Percentiles rank a stretch among this genome's conserved stretches.
phyloP scores from a whole-genome alignment of 2,888 invertebrate genomes.

The Rhodophaea formosa region DNA sequence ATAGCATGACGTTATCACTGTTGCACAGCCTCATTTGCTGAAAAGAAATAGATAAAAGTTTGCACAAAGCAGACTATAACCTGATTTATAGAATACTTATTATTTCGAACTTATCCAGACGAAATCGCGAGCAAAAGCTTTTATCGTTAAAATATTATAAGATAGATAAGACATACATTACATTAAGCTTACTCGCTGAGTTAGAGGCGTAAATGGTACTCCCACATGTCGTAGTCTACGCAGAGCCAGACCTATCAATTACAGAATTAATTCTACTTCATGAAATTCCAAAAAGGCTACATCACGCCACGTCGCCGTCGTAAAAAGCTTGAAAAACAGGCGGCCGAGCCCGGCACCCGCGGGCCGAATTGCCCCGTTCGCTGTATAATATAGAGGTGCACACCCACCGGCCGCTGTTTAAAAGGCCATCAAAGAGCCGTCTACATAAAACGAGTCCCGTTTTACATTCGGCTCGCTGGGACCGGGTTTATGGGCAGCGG shows the following conservation, averaged over 20 bases:
- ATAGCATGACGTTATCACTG: no score
- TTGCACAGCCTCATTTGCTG: no score
- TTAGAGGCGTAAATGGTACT: no score
- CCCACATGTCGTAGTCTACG: not conserved
- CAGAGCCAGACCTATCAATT: conserved; percentile 12
- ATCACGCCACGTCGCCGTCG: conserved; percentile 17
- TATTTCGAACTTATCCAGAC: no score
- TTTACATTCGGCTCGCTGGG: conserved; percentile 41
- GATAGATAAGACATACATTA: no score
- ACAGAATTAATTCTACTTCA: conserved; percentile 20
- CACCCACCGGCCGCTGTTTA: conserved; percentile 32
- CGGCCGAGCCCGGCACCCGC: conserved; percentile 10
- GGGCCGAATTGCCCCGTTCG: conserved; percentile 16
- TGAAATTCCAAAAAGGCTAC: conserved; percentile 19
- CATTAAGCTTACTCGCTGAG: no score
- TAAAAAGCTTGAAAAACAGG: conserved; percentile 22
- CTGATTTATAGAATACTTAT: no score
- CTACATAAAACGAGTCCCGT: conserved; percentile 45
- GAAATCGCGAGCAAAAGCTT: no score
- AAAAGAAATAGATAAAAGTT: no score
- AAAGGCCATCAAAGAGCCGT: conserved; percentile 46
- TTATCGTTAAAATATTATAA: no score
- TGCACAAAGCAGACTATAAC: no score
- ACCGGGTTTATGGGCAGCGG: conserved; percentile 39
- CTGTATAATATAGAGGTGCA: conserved; percentile 15